phyloP scores from a whole-genome alignment of 2,888 invertebrate genomes.

The Neoascia interrupta region DNA sequence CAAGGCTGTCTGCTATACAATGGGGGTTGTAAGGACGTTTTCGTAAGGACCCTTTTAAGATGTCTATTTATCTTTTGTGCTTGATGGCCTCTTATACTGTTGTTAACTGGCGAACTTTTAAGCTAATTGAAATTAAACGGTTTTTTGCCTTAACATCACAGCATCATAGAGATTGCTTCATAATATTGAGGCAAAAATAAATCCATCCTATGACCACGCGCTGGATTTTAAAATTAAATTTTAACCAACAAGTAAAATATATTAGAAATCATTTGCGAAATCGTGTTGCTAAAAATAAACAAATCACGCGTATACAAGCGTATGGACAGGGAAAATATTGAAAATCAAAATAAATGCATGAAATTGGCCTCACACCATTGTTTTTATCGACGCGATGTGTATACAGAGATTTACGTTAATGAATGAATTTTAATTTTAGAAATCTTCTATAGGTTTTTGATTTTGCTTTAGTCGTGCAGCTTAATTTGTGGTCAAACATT shows the following conservation, averaged over 20 bases:
- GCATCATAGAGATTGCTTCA: too few species aligned
- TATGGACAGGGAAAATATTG: slow-evolving; percentile 20
- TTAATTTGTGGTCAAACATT: slow-evolving; percentile 10
- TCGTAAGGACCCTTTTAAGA: too few species aligned
- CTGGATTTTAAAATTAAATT: neutral
- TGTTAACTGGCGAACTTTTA: too few species aligned
- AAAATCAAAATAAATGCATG: slow-evolving; percentile 25
- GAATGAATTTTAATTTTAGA: too few species aligned
- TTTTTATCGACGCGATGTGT: too few species aligned
- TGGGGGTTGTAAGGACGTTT: neutral
- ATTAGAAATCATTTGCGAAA: slow-evolving; percentile 47
- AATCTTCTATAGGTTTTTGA: too few species aligned
- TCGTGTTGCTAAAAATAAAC: slow-evolving; percentile 54
- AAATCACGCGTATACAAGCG: slow-evolving; percentile 20
- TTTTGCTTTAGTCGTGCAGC: too few species aligned
- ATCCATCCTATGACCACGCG: slow-evolving; percentile 2
- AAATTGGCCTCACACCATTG: slow-evolving; percentile 7
- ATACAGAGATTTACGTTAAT: slow-evolving; percentile 11
- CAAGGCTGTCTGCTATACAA: slow-evolving; percentile 8
- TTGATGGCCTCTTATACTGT: neutral
- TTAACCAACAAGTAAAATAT: too few species aligned
- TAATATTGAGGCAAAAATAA: too few species aligned
- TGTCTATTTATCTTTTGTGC: neutral
- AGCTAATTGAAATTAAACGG: too few species aligned
- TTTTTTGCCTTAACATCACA: too few species aligned